These are phyloP conservation scores for Amphiura filiformis DNA, from an alignment of 35 echinoderm and acorn worm genomes.

Conservation along the genomic window DNA sequence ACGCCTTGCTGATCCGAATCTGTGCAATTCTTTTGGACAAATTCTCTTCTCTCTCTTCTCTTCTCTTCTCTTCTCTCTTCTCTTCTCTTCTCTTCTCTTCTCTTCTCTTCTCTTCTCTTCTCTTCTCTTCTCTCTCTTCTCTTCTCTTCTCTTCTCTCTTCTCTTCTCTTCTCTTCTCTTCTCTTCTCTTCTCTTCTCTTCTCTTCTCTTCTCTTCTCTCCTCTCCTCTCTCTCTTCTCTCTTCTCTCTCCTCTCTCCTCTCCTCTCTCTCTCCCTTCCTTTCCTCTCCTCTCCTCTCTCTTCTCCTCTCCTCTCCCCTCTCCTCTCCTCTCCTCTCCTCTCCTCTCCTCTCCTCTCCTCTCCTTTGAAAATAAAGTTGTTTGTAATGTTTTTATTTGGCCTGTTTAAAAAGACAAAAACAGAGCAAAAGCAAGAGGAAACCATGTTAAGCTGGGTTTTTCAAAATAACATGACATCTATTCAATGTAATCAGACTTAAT, in stretches of 20 bases:
- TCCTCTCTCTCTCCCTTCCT: too few relatives aligned
- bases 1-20: too few relatives aligned
- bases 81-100: too few relatives aligned
- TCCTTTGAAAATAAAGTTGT: neutral
- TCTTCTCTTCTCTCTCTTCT: too few relatives aligned
- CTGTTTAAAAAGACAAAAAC: neutral
- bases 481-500: neutral
- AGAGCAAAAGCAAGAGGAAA: neutral
- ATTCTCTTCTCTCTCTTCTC: too few relatives aligned
- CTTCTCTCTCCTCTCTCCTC: too few relatives aligned
- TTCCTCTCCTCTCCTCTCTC: neutral
- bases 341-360: neutral
- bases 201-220: neutral
- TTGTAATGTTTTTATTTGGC: neutral
- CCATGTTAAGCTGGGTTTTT: neutral
- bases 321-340: neutral
- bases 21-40: too few relatives aligned
- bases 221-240: neutral
- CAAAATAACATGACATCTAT: neutral
- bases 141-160: conserved; percentile 4
- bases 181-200: neutral
- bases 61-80: too few relatives aligned
- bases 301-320: neutral
- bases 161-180: too few relatives aligned
- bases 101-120: neutral